Conservation (phyloP, 1,140 invertebrate genomes). For the Anthonomus grandis region DNA sequence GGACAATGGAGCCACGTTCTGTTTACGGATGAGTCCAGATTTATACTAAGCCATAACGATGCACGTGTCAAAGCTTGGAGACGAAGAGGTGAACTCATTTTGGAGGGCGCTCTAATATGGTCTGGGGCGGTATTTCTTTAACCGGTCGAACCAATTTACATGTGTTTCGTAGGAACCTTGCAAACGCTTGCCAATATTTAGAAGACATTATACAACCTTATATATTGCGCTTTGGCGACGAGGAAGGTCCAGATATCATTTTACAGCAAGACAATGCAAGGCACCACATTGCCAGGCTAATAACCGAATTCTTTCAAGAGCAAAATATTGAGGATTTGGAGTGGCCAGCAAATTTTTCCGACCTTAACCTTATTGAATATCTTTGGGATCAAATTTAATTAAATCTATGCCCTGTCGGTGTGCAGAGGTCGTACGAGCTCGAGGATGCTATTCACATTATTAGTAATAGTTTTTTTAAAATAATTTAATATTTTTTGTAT, state of each 20-base stretch:
- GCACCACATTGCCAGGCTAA: no score
- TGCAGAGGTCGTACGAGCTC: no score
- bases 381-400: no score
- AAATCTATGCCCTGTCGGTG: no score
- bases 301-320: background rate
- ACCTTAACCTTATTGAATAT: no score
- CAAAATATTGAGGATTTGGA: conserved; percentile 2
- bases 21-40: conserved; percentile 7
- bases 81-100: background rate
- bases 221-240: background rate
- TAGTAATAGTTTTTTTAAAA: no score
- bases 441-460: no score
- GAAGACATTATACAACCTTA: conserved; percentile 1
- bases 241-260: background rate
- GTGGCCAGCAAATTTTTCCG: no score
- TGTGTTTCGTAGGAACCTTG: background rate
- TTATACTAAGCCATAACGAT: background rate
- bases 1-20: background rate
- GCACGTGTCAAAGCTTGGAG: background rate
- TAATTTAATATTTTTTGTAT: no score
- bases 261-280: background rate
- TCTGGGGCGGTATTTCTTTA: background rate
- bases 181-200: background rate
- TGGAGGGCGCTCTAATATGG: background rate
- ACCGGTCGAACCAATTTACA: background rate